Evolutionary conservation across 2,888 invertebrate genomes (phyloP).

Genomic region (Amiota minor): DNA sequence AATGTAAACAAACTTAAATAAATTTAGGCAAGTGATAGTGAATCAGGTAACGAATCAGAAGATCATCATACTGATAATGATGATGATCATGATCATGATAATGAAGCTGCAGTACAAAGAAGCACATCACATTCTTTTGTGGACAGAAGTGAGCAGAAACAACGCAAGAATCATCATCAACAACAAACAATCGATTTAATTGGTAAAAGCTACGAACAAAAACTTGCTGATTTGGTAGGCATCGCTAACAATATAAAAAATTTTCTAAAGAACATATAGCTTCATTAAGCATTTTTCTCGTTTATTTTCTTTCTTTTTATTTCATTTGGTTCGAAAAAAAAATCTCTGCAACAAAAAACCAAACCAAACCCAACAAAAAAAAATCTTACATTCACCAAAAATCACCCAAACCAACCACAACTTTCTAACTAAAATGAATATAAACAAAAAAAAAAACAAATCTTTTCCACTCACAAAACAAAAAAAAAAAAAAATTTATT

Average conservation of each 20-base stretch:
- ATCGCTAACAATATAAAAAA: conserved; percentile 44
- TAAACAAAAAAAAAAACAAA: conserved; percentile 2
- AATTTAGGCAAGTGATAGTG: conserved; percentile 70
- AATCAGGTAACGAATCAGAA: conserved; percentile 61
- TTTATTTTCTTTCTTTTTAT: conserved; percentile 45
- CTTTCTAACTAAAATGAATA: conserved; percentile 33
- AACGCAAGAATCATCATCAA: conserved; percentile 29
- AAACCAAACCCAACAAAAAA: background rate
- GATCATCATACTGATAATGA: conserved; percentile 44
- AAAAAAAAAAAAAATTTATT: conserved; percentile 2
- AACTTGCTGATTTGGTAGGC: conserved; percentile 68
- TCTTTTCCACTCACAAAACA: background rate
- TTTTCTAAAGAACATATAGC: background rate
- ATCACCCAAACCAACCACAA: conserved; percentile 12
- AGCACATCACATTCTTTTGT: conserved; percentile 10
- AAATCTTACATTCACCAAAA: background rate
- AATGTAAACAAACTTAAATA: conserved; percentile 48
- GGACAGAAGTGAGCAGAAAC: conserved; percentile 13
- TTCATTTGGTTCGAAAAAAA: conserved; percentile 34
- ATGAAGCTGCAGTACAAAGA: conserved; percentile 53
- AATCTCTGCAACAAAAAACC: conserved; percentile 28
- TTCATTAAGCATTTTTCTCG: conserved; percentile 23
- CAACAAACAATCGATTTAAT: conserved; percentile 38
- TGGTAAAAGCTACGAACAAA: conserved; percentile 70
- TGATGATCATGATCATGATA: conserved; percentile 43